Base-by-base conservation (phyloP, 2,888 invertebrate species). In the Caenorhabditis parvicauda region DNA sequence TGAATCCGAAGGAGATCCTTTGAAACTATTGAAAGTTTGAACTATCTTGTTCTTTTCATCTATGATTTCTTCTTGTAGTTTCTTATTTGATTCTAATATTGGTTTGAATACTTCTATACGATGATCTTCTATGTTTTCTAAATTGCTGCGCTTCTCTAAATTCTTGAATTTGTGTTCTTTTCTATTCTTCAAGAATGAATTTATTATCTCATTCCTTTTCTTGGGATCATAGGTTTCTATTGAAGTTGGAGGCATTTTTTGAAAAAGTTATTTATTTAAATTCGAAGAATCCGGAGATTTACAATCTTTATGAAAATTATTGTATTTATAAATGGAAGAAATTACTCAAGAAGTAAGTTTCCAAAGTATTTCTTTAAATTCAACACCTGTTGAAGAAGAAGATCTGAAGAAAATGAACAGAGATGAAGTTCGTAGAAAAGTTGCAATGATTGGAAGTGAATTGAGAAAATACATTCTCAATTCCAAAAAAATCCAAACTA, bases 31-130 rank as follows among this genome's bases (percentile, higher is more conserved):
- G 12, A 68, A 49, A 38, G 66, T 68, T 59, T 67, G 42, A 49
- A 67, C 63, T 55, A 68, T 69, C 46, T 69, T 64, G 39, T 69
- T 69, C 46, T 64, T 65, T 38, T 69, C 69, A 55, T 69, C 67
- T 54, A 68, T 69, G 12, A 68, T 64, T 59, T 69, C 67, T 43
- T 69, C 57, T 49, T 68, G 68, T 2, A 68, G 37, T 58, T 63
- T 67, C 37, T 64, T 62, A 51, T 68, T 68, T 2, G 67, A 68
- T 55, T 68, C 68, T 51, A 68, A 32, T 24, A 68, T 68, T 19
- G 68, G 68, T 64, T 68, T 68, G 45, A 68, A 68, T 45, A 68
- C 54, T 58, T 68, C 68, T 43, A 61, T 47, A n/a, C 69, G 44
- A 48, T 69, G 52, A 43, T 67, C 63, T 65, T 69, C 67, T 52